Evolutionary conservation across 2,888 invertebrate species (phyloP), one percentile per base, ranked within the genome.

Genomic region (Sthenelais limicola): DNA sequence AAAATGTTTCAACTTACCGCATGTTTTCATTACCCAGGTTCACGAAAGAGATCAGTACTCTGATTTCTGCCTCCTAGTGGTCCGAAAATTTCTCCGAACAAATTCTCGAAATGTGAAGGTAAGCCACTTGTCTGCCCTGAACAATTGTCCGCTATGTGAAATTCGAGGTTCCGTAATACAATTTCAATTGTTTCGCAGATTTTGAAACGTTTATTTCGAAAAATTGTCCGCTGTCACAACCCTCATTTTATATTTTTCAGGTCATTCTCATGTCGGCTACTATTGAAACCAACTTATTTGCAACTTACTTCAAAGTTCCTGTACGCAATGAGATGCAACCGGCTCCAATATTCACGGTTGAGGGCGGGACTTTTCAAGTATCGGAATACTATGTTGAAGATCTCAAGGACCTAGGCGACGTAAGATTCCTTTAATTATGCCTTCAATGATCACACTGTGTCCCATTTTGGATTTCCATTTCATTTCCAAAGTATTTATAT

Each of bases 231-330:
- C n/a, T n/a, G n/a, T n/a, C n/a, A n/a, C n/a, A n/a, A n/a, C n/a
- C n/a, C n/a, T 52, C 21, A 52, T 28, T 54, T 12, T 7, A 24
- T 38, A 28, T 43, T 26, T 18, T 7, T 51, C 82, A 91, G 91
- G 87, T 94, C 0, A 90, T 98, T 68, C 89, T 98, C 1, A 98
- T 98, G 97, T 97, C 97, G 0, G 98, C 98, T 0, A 97, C 98
- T 0, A 92, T 97, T 80, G 92, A 96, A 82, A 91, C 92, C 0
- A 88, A 90, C 1, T 90, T 90, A 76, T 95, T 95, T 88, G 90
- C 92, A 0, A 86, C 91, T 33, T 95, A 95, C 82, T 94, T 92
- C 84, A 87, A 84, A 1, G 74, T 88, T 3, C 89, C 89, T 0
- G 74, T 86, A 26, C 56, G 82, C 28, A 82, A 80, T 30, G 49